Percentiles rank a stretch among this genome's conserved stretches.
These are phyloP conservation scores for Muntiacus muntjak DNA, from an alignment of 2,113 vertebrate species.

Conservation along the genomic window DNA sequence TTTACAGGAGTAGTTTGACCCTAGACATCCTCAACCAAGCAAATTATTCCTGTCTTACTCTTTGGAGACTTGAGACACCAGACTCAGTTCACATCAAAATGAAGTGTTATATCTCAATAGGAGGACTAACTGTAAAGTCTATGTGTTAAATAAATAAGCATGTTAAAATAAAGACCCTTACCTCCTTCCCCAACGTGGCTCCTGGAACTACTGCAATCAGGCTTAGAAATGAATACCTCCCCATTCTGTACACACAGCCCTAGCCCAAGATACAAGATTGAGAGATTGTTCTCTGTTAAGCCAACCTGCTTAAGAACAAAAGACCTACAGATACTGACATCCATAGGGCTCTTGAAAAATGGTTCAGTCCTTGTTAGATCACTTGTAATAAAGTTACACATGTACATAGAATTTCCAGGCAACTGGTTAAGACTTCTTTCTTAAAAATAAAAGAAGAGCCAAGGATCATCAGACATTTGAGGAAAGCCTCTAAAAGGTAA, in stretches of 20 bases:
- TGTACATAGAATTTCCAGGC: not conserved
- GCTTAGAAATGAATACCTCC: not conserved
- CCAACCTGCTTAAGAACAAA: conserved; percentile 23
- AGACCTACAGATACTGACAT: not conserved
- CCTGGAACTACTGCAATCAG: not conserved
- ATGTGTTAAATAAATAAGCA: not conserved
- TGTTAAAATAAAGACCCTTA: conserved; percentile 29
- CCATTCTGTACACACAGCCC: not conserved
- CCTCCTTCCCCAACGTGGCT: not conserved
- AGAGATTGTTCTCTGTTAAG: conserved; percentile 17
- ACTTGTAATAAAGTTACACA: not conserved
- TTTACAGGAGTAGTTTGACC: not conserved
- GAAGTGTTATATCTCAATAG: not conserved
- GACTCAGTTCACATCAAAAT: conserved; percentile 32
- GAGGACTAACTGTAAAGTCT: not conserved
- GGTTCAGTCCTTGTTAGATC: not conserved
- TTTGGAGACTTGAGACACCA: conserved; percentile 11
- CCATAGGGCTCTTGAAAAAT: not conserved
- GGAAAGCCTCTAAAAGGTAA: conserved; percentile 8
- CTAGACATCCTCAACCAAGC: not conserved
- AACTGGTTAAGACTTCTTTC: not conserved
- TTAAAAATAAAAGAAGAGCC: not conserved
- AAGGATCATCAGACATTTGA: not conserved
- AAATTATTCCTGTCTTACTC: not conserved
- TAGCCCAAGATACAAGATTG: not conserved